These are phyloP conservation scores for Cyclophora albipunctata DNA, from an alignment of 2,888 invertebrate genomes.

Conservation along the genomic window DNA sequence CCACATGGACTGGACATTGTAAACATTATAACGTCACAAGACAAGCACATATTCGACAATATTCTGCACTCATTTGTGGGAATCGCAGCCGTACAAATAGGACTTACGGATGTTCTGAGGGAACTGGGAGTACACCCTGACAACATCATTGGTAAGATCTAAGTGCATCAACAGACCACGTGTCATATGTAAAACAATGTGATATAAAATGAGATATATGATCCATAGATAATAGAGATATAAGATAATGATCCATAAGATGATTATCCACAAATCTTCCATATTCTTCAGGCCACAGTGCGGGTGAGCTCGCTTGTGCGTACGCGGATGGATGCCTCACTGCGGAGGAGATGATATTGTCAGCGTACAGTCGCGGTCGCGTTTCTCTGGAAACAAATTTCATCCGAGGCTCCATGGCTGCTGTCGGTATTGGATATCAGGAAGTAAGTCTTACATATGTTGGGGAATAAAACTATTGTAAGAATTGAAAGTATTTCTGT, in stretches of 20 bases:
- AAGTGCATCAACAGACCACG: too few species aligned
- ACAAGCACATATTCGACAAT: slow-evolving; percentile 65
- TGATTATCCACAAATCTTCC: too few species aligned
- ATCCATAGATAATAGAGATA: too few species aligned
- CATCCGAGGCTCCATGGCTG: slow-evolving; percentile 87
- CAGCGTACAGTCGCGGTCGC: slow-evolving; percentile 85
- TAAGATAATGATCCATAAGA: too few species aligned
- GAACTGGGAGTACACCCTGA: slow-evolving; percentile 20
- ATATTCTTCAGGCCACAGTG: slow-evolving; percentile 43
- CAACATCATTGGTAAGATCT: slow-evolving; percentile 58
- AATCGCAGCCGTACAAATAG: slow-evolving; percentile 80
- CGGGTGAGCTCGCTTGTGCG: slow-evolving; percentile 92
- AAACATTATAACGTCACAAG: slow-evolving; percentile 33
- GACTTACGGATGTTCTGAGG: slow-evolving; percentile 34
- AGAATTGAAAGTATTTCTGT: too few species aligned
- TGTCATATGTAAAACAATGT: too few species aligned
- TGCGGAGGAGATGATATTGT: slow-evolving; percentile 84
- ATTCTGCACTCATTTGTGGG: slow-evolving; percentile 83
- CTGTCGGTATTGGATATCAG: slow-evolving; percentile 79
- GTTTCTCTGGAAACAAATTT: slow-evolving; percentile 78
- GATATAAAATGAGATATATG: too few species aligned
- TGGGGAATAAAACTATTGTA: too few species aligned
- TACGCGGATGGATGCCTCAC: slow-evolving; percentile 92
- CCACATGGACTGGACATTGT: slow-evolving; percentile 19
- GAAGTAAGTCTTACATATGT: slow-evolving; percentile 35